Evolutionary conservation across 2,888 invertebrate species (phyloP), one percentile per base, ranked within the genome.

Genomic region (Acleris emargana): DNA sequence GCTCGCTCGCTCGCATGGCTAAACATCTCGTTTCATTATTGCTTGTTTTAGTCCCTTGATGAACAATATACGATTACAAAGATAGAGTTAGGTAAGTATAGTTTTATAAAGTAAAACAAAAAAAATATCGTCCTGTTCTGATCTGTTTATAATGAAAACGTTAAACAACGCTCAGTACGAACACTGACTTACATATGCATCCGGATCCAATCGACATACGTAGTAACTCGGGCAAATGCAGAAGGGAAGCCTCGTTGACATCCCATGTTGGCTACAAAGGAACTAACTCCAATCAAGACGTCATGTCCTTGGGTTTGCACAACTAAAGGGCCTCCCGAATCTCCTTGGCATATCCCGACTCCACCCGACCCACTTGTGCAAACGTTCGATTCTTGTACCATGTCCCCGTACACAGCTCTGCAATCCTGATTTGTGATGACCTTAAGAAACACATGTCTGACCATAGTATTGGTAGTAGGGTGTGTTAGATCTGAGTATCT

Each of bases 321-420:
- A 4, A 83, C 82, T 55, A 88, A 68, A 6, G 88, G 88, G 6
- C 89, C 88, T 1, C 88, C 89, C 0, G 88, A 89, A 68, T 89
- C 89, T 3, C 89, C 89, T 64, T 80, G 83, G 70, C 89, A 89
- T 64, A 88, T 88, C 2, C 89, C 89, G 45, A 86, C 85, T 16
- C 84, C 86, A 16, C 88, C 87, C 7, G 69, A 63, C 5, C 89
- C 89, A 58, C 76, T 82, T 2, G 89, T 90, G 67, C 88, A 89
- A 62, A 89, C 80, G 67, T 88, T 89, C 0, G 86, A 83, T 58
- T 86, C 78, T 69, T 78, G 69, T 50, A 88, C 76, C 2, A 78
- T 51, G 38, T 74, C 25, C 2, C 87, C 87, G 66, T 78, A 88
- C 58, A 74, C 72, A 16, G 63, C 66, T 28, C 77, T 73, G 63